phyloP scores from a whole-genome alignment of 1,140 invertebrate genomes.

The Teleogryllus occipitalis region DNA sequence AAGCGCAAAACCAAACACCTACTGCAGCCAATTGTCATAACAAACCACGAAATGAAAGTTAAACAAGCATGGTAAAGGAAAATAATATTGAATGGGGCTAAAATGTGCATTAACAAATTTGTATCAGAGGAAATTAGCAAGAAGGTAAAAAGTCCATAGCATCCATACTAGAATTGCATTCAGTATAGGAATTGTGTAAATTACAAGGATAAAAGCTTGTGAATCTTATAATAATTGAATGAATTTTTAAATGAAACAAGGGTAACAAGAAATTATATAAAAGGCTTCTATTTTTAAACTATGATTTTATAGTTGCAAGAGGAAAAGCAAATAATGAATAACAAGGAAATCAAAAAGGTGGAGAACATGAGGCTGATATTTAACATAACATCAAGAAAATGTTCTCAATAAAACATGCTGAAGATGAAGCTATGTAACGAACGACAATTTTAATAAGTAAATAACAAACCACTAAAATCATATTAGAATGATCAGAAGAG shows the following conservation, averaged over 20 bases:
- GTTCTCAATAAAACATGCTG: too few species aligned
- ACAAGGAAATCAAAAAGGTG: neutral
- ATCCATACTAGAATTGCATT: neutral
- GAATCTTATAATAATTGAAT: neutral
- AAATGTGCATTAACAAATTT: neutral
- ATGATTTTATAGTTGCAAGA: too few species aligned
- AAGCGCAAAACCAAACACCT: conserved; percentile 20
- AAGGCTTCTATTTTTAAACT: too few species aligned
- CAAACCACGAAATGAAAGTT: neutral
- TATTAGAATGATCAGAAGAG: neutral
- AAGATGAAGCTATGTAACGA: too few species aligned
- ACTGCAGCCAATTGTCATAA: conserved; percentile 11
- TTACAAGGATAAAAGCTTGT: neutral
- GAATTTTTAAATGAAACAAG: neutral
- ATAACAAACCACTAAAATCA: neutral
- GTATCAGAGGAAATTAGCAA: neutral
- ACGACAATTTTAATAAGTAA: too few species aligned
- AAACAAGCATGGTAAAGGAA: neutral
- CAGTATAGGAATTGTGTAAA: neutral
- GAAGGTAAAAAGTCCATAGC: neutral
- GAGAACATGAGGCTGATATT: neutral
- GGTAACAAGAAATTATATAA: too few species aligned
- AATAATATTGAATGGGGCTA: neutral
- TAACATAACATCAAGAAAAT: too few species aligned
- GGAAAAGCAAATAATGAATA: neutral